Conservation (phyloP, 2,888 invertebrate species). For the Leucophenga montana region DNA sequence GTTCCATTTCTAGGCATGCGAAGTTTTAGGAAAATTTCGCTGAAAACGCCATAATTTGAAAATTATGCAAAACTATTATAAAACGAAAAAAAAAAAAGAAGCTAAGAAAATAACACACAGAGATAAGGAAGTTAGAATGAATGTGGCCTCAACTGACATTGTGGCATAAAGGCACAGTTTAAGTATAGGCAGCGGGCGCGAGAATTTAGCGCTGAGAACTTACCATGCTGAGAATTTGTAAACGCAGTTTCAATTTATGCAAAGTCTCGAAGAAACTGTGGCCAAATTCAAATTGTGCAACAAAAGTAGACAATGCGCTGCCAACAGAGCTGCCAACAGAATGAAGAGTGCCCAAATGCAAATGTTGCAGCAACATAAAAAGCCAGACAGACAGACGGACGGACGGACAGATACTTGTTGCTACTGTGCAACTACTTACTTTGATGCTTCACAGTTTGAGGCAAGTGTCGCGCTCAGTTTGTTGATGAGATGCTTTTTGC, state of each 20-base stretch:
- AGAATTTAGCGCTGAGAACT: too few relatives aligned
- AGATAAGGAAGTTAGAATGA: too few relatives aligned
- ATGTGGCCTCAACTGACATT: too few relatives aligned
- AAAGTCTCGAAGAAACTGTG: slow-evolving; percentile 23
- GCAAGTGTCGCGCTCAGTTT: slow-evolving; percentile 11
- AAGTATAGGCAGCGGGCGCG: too few relatives aligned
- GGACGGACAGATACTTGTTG: slow-evolving; percentile 6
- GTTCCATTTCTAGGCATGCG: too few relatives aligned
- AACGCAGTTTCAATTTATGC: slow-evolving; percentile 14
- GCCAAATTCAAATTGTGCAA: slow-evolving; percentile 2
- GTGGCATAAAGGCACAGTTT: too few relatives aligned
- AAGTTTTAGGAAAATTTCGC: not conserved
- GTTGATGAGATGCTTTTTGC: not conserved
- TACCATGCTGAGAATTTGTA: too few relatives aligned
- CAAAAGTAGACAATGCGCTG: not conserved
- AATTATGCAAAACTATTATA: slow-evolving; percentile 24
- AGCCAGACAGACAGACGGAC: too few relatives aligned
- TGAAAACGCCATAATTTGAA: not conserved
- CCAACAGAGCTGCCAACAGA: not conserved
- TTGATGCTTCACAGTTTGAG: slow-evolving; percentile 3
- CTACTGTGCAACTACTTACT: not conserved
- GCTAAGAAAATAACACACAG: too few relatives aligned
- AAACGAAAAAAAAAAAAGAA: not conserved
- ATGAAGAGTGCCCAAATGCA: slow-evolving; percentile 8
- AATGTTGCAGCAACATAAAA: not conserved